Evolutionary conservation across 1,140 invertebrate species (phyloP).

Genomic region (Calliopsis andreniformis): DNA sequence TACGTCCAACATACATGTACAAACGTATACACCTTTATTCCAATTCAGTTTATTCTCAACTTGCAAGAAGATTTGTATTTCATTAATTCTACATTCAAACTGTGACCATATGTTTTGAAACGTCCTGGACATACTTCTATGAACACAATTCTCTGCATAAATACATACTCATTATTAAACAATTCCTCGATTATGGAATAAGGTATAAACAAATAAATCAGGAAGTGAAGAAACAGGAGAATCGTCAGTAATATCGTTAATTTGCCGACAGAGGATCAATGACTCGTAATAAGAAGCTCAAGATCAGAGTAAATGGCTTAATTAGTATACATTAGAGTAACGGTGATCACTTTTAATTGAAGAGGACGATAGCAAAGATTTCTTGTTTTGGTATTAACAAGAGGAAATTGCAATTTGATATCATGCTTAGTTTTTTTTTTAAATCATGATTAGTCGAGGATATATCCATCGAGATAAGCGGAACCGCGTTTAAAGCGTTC

Average conservation of each 20-base stretch:
- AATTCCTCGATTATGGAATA: background rate
- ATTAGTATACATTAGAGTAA: conserved; percentile 1
- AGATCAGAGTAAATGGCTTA: conserved; percentile 10
- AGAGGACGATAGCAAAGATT: background rate
- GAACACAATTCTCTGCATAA: background rate
- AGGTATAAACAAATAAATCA: background rate
- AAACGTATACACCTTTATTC: too few species aligned
- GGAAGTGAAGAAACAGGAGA: background rate
- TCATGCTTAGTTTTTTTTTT: background rate
- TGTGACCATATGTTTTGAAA: too few species aligned
- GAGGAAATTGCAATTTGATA: background rate
- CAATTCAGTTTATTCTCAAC: too few species aligned
- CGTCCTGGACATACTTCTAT: too few species aligned
- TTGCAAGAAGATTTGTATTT: too few species aligned
- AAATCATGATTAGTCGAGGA: background rate
- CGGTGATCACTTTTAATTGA: conserved; percentile 16
- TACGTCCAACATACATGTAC: background rate
- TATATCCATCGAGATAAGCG: background rate
- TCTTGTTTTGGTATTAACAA: background rate
- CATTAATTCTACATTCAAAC: too few species aligned
- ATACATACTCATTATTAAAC: background rate
- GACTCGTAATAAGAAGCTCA: background rate
- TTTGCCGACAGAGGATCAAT: background rate
- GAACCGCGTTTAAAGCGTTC: background rate
- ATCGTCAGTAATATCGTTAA: background rate